Evolutionary conservation across 2,113 vertebrate genomes (phyloP).

Genomic region (Sinocyclocheilus rhinocerous): DNA sequence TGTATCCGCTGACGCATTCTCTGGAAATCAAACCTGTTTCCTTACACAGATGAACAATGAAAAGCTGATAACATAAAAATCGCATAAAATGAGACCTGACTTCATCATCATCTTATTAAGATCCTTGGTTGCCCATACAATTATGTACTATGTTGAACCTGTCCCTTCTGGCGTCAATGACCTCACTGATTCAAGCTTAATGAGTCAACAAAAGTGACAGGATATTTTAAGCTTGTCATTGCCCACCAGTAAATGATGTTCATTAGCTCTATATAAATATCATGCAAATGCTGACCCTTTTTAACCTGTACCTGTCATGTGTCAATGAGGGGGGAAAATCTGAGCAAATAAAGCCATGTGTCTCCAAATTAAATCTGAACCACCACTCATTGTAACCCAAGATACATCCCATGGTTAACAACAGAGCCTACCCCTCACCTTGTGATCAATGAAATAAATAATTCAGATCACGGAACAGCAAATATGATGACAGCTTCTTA

Average conservation of each 20-base stretch:
- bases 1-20: too few species aligned
- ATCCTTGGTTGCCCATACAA: background rate
- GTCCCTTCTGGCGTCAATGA: background rate
- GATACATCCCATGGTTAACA: slow-evolving; percentile 23
- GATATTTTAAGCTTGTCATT: background rate
- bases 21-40: background rate
- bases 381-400: slow-evolving; percentile 26
- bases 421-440: slow-evolving; percentile 25
- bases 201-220: slow-evolving; percentile 25
- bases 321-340: background rate
- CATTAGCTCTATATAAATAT: slow-evolving; percentile 12
- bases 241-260: background rate
- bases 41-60: background rate
- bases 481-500: slow-evolving; percentile 66
- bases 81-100: background rate
- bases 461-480: slow-evolving; percentile 57
- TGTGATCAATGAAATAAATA: slow-evolving; percentile 41
- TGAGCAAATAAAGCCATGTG: background rate
- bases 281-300: background rate
- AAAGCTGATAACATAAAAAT: background rate
- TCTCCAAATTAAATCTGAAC: slow-evolving; percentile 31
- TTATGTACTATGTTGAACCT: slow-evolving; percentile 7
- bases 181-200: slow-evolving; percentile 35
- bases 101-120: slow-evolving; percentile 7
- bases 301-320: background rate